Evolutionary conservation across 1,140 invertebrate genomes (phyloP), one percentile per base, ranked within the genome.

Genomic region (Danaus melanippus): DNA sequence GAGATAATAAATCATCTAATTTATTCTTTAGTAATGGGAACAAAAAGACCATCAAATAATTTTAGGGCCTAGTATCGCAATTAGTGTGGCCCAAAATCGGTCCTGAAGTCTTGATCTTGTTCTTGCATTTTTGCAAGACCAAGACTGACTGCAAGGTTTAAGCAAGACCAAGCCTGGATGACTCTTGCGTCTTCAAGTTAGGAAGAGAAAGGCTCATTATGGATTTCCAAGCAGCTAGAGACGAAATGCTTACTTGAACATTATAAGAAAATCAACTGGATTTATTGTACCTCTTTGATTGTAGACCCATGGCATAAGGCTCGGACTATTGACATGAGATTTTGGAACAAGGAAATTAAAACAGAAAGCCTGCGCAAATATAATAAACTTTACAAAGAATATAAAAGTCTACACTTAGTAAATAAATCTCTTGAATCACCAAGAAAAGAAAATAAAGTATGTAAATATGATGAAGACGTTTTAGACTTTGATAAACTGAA

Each of bases 181-280:
- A n/a, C n/a, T n/a, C n/a, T n/a, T n/a, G n/a, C n/a, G n/a, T n/a
- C n/a, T n/a, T n/a, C n/a, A n/a, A n/a, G n/a, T n/a, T n/a, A n/a
- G n/a, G n/a, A n/a, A n/a, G n/a, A n/a, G 65, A 73, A 66, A 62
- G 54, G 57, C 62, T 75, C 45, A 71, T 76, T 67, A 51, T 69
- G 32, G 74, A 44, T 56, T 74, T 77, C 52, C 67, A 76, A n/a
- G n/a, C n/a, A n/a, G n/a, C n/a, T n/a, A 43, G 70, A 58, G 72
- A 79, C 53, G 79, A 81, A 73, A 74, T 77, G 53, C 56, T 62
- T 54, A 58, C 58, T n/a, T n/a, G n/a, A n/a, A 48, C 67, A 79
- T 70, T 79, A 77, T 50, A 64, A 66, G 49, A 77, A 74, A 58
- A 74, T 57, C 49, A 79, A 81, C 64, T 80, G 69, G 69, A 73